Evolutionary conservation across 1,140 invertebrate genomes (phyloP).

Genomic region (Lamellibrachia luymesi): DNA sequence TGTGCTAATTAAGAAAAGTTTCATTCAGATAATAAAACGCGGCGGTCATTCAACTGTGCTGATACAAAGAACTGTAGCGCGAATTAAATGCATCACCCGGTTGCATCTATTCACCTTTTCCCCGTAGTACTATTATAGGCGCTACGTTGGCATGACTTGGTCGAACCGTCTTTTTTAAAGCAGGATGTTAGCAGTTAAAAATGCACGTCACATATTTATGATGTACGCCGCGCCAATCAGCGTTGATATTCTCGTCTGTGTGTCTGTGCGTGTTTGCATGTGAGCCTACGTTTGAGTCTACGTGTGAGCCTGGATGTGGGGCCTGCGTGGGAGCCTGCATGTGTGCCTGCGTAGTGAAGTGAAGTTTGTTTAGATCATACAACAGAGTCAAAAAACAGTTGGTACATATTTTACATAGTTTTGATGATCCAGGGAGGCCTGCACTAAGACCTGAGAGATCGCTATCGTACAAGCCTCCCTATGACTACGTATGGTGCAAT

Average conservation of each 20-base stretch:
- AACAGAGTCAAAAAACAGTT: no score
- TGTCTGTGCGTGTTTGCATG: neutral
- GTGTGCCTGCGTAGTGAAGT: neutral
- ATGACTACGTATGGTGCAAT: no score
- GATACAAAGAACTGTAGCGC: neutral
- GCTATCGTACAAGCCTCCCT: no score
- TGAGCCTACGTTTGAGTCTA: neutral
- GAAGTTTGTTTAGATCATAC: no score
- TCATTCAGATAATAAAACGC: no score
- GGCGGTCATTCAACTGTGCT: no score
- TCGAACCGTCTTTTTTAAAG: neutral
- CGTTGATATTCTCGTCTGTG: neutral
- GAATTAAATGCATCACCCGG: neutral
- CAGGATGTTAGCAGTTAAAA: no score
- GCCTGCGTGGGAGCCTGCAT: neutral
- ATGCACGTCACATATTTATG: no score
- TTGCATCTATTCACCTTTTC: neutral
- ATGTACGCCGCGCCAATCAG: neutral
- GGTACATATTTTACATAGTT: no score
- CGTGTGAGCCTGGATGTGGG: neutral
- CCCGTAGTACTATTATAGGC: neutral
- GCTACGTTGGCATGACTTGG: neutral
- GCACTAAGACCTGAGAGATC: no score
- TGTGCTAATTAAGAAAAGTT: no score
- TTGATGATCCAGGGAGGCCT: no score